Evolutionary conservation across 2,888 invertebrate species (phyloP), one percentile per base, ranked within the genome.

Genomic region (Ceratothoa steindachneri): DNA sequence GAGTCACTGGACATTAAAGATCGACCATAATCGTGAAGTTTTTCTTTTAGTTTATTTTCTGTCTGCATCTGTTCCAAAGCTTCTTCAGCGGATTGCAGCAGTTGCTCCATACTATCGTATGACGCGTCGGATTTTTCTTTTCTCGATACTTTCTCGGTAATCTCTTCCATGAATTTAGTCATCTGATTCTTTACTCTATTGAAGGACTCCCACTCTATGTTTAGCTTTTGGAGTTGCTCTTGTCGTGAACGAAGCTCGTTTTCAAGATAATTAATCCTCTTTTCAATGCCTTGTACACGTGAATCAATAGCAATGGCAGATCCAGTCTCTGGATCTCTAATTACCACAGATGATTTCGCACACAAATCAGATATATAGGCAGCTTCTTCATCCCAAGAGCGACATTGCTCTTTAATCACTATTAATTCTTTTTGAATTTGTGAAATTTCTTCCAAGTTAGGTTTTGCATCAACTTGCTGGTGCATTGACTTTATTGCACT

Each of bases 1-100:
- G 92, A 90, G 85, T 95, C 91, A 85, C 92, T 90, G 82, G 91
- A 89, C 89, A 93, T 89, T 80, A 93, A 85, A 81, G 90, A 87
- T 71, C 91, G 87, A 0, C 93, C 93, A 85, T 93, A 90, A 82
- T 90, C 89, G 81, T 91, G 89, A n/a, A 94, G 86, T 80, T 89
- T 88, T 80, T 91, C 89, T 82, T 90, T 90, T 0, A 90, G 85
- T 65, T 66, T 74, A 5, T 67, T 65, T 22, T 79, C 67, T 19
- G 69, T 64, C n/a, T 76, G 74, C 82, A 53, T 82, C 81, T 80
- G 82, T 82, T 82, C 81, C 71, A 84, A 80, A 51, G 83, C 82
- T 72, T 81, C 81, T 69, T 83, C 81, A 12, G 83, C 80, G 68
- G 81, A 82, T 82, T 83, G 73, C 22, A 76, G 71, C n/a, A 80